Evolutionary conservation across 2,797 vertebrate genomes (phyloP).

Genomic region (Typhlichthys subterraneus): DNA sequence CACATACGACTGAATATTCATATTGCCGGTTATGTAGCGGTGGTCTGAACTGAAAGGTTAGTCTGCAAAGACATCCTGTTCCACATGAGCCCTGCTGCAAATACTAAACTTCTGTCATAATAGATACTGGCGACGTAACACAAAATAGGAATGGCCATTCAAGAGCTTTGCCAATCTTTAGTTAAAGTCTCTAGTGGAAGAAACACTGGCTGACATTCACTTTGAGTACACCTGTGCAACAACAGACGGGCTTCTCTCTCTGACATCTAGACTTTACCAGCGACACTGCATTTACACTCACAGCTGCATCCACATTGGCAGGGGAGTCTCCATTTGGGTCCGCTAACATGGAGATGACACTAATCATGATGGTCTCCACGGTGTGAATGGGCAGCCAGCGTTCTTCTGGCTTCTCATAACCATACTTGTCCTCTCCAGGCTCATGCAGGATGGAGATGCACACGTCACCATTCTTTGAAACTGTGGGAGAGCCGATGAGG

Average conservation of each 20-base stretch:
- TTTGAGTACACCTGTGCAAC: background rate
- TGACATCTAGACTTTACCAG: background rate
- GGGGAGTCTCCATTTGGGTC: slow-evolving; percentile 97
- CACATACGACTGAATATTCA: too few species aligned
- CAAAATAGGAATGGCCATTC: too few species aligned
- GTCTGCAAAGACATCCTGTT: too few species aligned
- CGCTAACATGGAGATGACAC: slow-evolving; percentile 97
- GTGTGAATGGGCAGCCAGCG: slow-evolving; percentile 97
- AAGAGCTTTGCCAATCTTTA: too few species aligned
- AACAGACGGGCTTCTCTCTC: too few species aligned
- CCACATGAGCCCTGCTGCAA: too few species aligned
- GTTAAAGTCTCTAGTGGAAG: too few species aligned
- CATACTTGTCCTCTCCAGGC: slow-evolving; percentile 97
- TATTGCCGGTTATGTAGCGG: too few species aligned
- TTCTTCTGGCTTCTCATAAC: slow-evolving; percentile 96
- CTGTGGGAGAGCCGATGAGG: slow-evolving; percentile 56
- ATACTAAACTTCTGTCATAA: too few species aligned
- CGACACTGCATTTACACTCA: slow-evolving; percentile 66
- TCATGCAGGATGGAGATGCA: slow-evolving; percentile 98
- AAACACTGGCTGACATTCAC: background rate
- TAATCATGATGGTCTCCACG: slow-evolving; percentile 98
- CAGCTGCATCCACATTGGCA: slow-evolving; percentile 96
- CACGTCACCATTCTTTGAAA: slow-evolving; percentile 96
- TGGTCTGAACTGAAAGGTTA: too few species aligned
- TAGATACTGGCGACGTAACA: too few species aligned